These are phyloP conservation scores for Eulemur albifrons DNA, from an alignment of 2,797 vertebrate species.

Conservation along the genomic window DNA sequence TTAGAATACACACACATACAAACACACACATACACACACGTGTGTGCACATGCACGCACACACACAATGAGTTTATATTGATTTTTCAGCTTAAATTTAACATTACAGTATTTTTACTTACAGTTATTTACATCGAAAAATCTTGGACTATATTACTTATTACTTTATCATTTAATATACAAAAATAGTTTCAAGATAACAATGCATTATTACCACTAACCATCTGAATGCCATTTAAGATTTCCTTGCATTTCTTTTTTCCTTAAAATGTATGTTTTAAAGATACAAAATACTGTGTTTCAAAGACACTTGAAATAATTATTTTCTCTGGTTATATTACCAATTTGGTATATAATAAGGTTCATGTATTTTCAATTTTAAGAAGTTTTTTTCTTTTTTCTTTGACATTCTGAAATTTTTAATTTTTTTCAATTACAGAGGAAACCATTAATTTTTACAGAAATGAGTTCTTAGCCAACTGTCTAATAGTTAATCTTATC, in stretches of 20 bases:
- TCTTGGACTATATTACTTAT: not conserved
- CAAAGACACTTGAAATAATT: conserved; percentile 39
- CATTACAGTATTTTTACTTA: not conserved
- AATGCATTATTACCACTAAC: not conserved
- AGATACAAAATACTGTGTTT: not conserved
- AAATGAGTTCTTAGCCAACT: not conserved
- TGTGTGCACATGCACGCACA: not conserved
- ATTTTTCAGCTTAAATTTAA: not conserved
- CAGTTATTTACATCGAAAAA: not conserved
- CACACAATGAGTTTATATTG: not conserved
- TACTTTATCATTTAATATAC: conserved; percentile 22
- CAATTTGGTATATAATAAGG: not conserved
- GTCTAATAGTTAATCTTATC: not conserved
- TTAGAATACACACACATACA: not conserved
- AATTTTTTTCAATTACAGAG: not conserved
- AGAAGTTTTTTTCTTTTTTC: not conserved
- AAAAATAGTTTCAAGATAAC: conserved; percentile 35
- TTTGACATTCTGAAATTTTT: not conserved
- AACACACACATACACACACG: not conserved
- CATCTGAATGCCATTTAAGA: not conserved
- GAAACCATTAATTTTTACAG: not conserved
- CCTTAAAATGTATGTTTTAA: not conserved
- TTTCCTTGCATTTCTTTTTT: not conserved
- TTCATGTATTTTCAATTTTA: conserved; percentile 28
- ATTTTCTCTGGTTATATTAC: conserved; percentile 29